A percentile compares a stretch with the other conserved stretches of the same genome.
These are phyloP conservation scores for Nettapus auritus DNA, from an alignment of 2,113 vertebrate species.

Conservation along the genomic window DNA sequence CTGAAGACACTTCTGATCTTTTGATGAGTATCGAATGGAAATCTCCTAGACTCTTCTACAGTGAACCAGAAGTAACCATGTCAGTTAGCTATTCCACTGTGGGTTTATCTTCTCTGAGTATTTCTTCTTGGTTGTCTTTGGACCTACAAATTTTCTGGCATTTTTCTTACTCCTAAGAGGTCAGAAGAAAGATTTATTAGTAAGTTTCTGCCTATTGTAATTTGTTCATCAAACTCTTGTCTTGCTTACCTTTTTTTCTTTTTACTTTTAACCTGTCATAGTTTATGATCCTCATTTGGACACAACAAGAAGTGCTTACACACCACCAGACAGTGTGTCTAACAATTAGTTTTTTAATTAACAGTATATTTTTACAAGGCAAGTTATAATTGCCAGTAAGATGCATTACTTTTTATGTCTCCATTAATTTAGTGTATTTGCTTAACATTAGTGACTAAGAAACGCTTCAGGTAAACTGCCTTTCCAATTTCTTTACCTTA, in stretches of 20 bases:
- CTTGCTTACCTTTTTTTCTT: neutral
- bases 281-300: conserved; percentile 39
- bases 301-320: neutral
- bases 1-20: neutral
- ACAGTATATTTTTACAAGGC: conserved; percentile 40
- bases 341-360: conserved; percentile 61
- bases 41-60: neutral
- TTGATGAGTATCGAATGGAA: neutral
- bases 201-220: neutral
- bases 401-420: conserved; percentile 50
- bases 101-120: neutral
- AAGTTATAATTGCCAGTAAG: conserved; percentile 31
- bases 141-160: neutral
- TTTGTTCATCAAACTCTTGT: conserved; percentile 5
- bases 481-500: conserved; percentile 17
- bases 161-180: neutral
- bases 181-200: neutral
- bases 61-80: neutral
- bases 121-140: neutral
- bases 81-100: neutral
- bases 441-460: conserved; percentile 38
- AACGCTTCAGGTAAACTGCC: neutral
- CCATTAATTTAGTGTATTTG: conserved; percentile 56
- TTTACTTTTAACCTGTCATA: neutral
- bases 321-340: neutral